Evolutionary conservation across 2,888 invertebrate species (phyloP).

Genomic region (Chromoteleia sp.): DNA sequence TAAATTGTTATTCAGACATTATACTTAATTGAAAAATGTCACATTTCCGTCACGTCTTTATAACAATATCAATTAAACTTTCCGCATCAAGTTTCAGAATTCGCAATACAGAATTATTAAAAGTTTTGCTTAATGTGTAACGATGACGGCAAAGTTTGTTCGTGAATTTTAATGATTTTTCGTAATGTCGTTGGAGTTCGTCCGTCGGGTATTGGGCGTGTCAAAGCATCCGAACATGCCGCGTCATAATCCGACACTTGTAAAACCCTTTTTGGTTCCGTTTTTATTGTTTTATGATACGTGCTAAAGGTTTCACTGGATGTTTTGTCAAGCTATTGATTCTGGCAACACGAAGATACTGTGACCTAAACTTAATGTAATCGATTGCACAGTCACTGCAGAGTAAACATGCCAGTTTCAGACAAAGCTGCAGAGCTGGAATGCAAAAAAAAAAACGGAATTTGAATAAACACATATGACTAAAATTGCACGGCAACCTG

Average conservation of each 20-base stretch:
- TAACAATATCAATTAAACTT: slow-evolving; percentile 30
- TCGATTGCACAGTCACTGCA: slow-evolving; percentile 58
- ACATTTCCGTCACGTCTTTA: slow-evolving; percentile 14
- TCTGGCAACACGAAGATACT: slow-evolving; percentile 57
- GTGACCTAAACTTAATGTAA: slow-evolving; percentile 60
- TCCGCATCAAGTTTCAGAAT: slow-evolving; percentile 8
- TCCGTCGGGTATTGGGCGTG: not conserved
- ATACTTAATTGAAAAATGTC: not conserved
- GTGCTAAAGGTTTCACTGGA: slow-evolving; percentile 33
- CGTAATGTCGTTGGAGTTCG: not conserved
- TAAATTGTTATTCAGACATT: not conserved
- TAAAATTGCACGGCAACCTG: not conserved
- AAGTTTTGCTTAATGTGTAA: slow-evolving; percentile 1
- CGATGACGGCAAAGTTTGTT: not conserved
- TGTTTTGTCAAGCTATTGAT: slow-evolving; percentile 67
- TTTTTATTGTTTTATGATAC: slow-evolving; percentile 16
- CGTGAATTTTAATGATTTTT: slow-evolving; percentile 8
- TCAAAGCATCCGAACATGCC: not conserved
- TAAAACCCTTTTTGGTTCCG: not conserved
- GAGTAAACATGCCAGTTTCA: slow-evolving; percentile 50
- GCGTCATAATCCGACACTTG: not conserved
- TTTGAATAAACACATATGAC: slow-evolving; percentile 30
- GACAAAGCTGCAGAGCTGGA: slow-evolving; percentile 28
- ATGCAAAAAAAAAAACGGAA: slow-evolving; percentile 5
- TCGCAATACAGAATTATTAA: slow-evolving; percentile 12